Evolutionary conservation across 2,797 vertebrate genomes (phyloP), one percentile per base, ranked within the genome.

Genomic region (Orientallactaga sibirica): DNA sequence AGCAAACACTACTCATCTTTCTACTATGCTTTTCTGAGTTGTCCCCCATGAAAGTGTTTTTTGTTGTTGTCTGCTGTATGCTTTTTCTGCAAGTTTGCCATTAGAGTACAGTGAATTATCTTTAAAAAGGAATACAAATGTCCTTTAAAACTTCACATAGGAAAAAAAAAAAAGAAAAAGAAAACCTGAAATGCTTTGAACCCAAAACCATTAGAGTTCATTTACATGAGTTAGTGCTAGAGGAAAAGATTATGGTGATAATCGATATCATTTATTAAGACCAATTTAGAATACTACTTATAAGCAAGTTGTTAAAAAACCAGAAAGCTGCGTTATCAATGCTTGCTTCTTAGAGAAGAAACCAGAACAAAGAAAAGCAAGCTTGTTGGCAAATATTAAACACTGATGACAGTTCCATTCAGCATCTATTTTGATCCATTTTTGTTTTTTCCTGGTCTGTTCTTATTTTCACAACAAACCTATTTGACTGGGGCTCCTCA

Each of bases 31-130:
- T 43, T 58, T 58, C 66, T 61, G 91, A 87, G 61, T 67, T 71
- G 41, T 16, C 61, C 19, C 9, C 33, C 33, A 61, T 58, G 61
- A 67, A 87, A 75, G 9, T 68, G 79, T 22, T 81, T 61, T 90
- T 67, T 58, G 85, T 73, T 55, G 12, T 58, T 73, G 7, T 58
- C 74, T 85, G 8, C 98, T 98, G 98, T 98, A 98, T 98, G 98
- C 98, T 98, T 97, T 98, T 98, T 98, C 97, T 98, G 97, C 98
- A 98, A 98, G 98, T 98, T 98, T 98, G 98, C 98, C 98, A 98
- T 98, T 98, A 98, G 98, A 98, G 98, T 98, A 98, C 98, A 98
- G 98, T 98, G 98, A 98, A 98, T 97, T 97, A 97, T 96, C 22
- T 66, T 22, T 68, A 76, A 25, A 85, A 93, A 85, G 70, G 24